A percentile compares a stretch with the other conserved stretches of the same genome.
These are phyloP conservation scores for Amia ocellicauda DNA, from an alignment of 2,113 vertebrate genomes.

Conservation along the genomic window DNA sequence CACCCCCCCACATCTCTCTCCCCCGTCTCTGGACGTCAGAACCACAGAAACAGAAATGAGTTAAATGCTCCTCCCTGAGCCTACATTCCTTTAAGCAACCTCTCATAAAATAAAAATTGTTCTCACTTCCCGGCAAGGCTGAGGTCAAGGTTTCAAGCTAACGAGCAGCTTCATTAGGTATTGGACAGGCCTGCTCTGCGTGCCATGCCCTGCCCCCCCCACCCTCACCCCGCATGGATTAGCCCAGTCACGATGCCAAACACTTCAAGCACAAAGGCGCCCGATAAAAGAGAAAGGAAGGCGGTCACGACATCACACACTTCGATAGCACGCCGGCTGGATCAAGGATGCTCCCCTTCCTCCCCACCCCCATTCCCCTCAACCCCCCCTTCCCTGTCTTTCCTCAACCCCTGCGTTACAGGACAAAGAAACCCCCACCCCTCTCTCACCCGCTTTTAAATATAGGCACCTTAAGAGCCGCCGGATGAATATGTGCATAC, in stretches of 20 bases:
- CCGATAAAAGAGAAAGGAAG: slow-evolving; percentile 40
- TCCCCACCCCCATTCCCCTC: neutral
- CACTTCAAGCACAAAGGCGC: slow-evolving; percentile 55
- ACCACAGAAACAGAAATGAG: too few species aligned
- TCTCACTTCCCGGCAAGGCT: too few species aligned
- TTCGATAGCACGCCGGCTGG: neutral
- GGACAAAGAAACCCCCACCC: slow-evolving; percentile 44
- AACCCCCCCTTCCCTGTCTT: slow-evolving; percentile 11
- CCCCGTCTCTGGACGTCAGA: too few species aligned
- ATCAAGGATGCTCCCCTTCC: neutral
- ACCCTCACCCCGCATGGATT: slow-evolving; percentile 39
- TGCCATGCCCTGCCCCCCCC: slow-evolving; percentile 8
- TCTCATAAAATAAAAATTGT: too few species aligned
- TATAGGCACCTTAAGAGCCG: slow-evolving; percentile 44
- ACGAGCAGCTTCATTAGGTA: slow-evolving; percentile 45
- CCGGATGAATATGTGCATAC: slow-evolving; percentile 36
- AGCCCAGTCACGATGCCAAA: slow-evolving; percentile 49
- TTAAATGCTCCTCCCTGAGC: too few species aligned
- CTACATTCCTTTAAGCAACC: too few species aligned
- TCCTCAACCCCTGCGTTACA: slow-evolving; percentile 4
- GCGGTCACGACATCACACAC: slow-evolving; percentile 51
- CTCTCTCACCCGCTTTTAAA: slow-evolving; percentile 31
- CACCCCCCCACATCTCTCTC: too few species aligned
- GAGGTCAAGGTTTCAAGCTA: too few species aligned
- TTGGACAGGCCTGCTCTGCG: slow-evolving; percentile 12